Percentiles rank a stretch among this genome's conserved stretches.
These are phyloP conservation scores for Microcebus murinus DNA, from an alignment of 2,113 vertebrate species.

Conservation along the genomic window DNA sequence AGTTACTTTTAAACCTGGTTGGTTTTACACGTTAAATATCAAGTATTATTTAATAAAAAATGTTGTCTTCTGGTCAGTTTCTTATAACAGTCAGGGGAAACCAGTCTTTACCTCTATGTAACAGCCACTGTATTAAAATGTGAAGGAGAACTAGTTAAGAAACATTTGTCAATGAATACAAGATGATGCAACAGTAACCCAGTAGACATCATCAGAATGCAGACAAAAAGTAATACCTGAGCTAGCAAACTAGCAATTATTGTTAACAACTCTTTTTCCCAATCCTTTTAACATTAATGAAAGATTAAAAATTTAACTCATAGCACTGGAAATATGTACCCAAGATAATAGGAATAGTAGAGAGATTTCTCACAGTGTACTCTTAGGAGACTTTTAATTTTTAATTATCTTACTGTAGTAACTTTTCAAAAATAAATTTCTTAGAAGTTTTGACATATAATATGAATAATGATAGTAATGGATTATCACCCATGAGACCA, in stretches of 20 bases:
- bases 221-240: conserved; percentile 1
- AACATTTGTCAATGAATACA: not conserved
- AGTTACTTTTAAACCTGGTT: conserved; percentile 24
- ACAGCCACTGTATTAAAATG: not conserved
- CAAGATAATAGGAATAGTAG: not conserved
- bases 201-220: not conserved
- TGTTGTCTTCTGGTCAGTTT: not conserved
- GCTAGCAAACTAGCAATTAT: not conserved
- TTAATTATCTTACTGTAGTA: not conserved
- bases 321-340: not conserved
- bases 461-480: not conserved
- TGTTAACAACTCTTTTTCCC: not conserved
- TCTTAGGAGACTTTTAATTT: not conserved
- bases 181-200: not conserved
- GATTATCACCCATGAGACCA: not conserved
- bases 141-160: not conserved
- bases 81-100: conserved; percentile 8
- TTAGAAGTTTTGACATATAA: not conserved
- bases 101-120: not conserved
- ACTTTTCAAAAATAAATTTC: not conserved
- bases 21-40: not conserved
- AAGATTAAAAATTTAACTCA: conserved; percentile 12
- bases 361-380: not conserved
- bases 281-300: not conserved
- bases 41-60: conserved; percentile 25